Evolutionary conservation across 2,113 vertebrate genomes (phyloP), one percentile per base, ranked within the genome.

Genomic region (Oreotrochilus melanogaster): DNA sequence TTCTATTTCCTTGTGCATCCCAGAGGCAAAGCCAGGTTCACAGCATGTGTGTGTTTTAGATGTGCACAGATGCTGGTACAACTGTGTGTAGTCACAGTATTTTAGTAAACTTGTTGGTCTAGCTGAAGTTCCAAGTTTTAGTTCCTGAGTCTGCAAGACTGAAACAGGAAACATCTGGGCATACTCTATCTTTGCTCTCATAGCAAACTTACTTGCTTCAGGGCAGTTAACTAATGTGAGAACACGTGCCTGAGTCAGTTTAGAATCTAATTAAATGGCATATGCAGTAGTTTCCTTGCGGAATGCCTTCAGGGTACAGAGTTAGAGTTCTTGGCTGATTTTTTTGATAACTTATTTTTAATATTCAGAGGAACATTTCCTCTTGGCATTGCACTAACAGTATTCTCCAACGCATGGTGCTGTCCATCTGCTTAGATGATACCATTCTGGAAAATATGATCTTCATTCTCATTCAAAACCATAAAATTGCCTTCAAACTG

Each of bases 381-480:
- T 85, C 8, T 93, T 94, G 72, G 37, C 79, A 48, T 27, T 86
- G 24, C 47, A 42, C 17, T 62, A 92, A 74, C 27, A 70, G 16
- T 48, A 78, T 87, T 90, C 39, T 90, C 76, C 62, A 72, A 60
- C 48, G 47, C 35, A 51, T 42, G n/a, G 56, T 81, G 25, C 53
- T 92, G 64, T 82, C 80, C 84, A 70, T 92, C 86, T 93, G 87
- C 73, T 90, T 47, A 81, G 39, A 87, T 87, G 43, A 78, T 62
- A 87, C 47, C 17, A 11, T 80, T 86, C 66, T 82, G 39, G 51
- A 76, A 85, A 93, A 86, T 86, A 70, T 84, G n/a, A 35, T 87
- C 75, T 96, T 86, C 43, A 31, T 84, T 96, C 87, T 76, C 33
- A 78, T 83, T 81, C 48, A 93, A 94, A 93, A 72, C 39, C 58